Base-by-base conservation (phyloP, 1,140 invertebrate species). In the Tetramorium alpestre region DNA sequence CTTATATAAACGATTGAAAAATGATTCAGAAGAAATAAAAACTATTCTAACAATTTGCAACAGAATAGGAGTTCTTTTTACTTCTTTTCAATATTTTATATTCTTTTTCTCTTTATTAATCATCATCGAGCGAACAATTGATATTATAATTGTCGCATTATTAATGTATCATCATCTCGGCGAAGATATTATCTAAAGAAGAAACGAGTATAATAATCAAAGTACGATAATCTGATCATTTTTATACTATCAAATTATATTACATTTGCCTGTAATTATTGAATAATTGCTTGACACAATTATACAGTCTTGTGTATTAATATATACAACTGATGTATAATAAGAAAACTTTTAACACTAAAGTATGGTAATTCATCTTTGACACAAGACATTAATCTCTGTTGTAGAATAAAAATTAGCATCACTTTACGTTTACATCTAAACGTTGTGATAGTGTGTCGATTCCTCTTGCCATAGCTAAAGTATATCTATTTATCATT, bases 41-140 rank as follows among this genome's bases (percentile, higher is more conserved):
- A 78, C 65, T 85, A 85, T 85, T 85, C 82, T 78, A 78, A 85
- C 82, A 85, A 51, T 76, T 85, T 85, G 70, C 75, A 78, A 85
- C 80, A 84, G 33, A 84, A 70, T 75, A 41, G 4, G 25, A 84
- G 28, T 73, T 5, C 38, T 28, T 10, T 11, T 80, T 72, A 73
- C 22, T 81, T 62, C 22, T 69, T 33, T 38, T 54, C n/a, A 54
- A 44, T 67, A 22, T 70, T 56, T 69, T 22, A 28, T 6, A 7
- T 60, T 82, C 75, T 58, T 49, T 60, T 5, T 60, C 67, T 82
- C 44, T 62, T 47, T 7, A 81, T 58, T 58, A 58, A 47, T 81
- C 13, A 7, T 33, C 5, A 22, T 22, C 6, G n/a, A 44, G 13
- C 44, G 10, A 80, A 54, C 7, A 41, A 25, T 41, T 10, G 8